A percentile compares a stretch with the other conserved stretches of the same genome.
Evolutionary conservation across 2,113 vertebrate species (phyloP).

Genomic region (Bothrops jararaca): DNA sequence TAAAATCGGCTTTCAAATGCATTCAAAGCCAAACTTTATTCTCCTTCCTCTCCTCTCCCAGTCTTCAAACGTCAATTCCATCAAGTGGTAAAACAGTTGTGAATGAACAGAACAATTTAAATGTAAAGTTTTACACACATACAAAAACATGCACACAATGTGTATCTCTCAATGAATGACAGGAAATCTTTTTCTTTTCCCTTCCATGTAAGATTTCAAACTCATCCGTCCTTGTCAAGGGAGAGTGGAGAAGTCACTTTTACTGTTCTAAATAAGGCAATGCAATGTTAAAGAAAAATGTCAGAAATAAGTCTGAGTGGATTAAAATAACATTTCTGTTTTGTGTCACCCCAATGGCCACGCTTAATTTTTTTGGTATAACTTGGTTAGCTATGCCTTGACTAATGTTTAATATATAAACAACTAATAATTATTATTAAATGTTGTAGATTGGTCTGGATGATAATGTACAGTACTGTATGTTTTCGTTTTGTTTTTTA

Average conservation of each 20-base stretch:
- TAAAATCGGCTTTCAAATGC: background rate
- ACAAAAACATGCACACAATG: conserved; percentile 20
- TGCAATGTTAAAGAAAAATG: conserved; percentile 62
- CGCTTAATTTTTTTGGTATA: conserved; percentile 54
- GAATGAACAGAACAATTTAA: conserved; percentile 60
- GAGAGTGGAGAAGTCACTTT: conserved; percentile 62
- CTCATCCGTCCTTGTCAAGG: conserved; percentile 72
- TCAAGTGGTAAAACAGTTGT: conserved; percentile 37
- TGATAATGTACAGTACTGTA: conserved; percentile 51
- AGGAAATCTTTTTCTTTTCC: conserved; percentile 59
- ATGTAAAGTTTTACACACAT: conserved; percentile 68
- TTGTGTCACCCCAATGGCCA: conserved; percentile 58
- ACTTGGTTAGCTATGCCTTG: conserved; percentile 59
- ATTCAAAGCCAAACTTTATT: background rate
- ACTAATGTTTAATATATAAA: conserved; percentile 52
- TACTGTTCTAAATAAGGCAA: conserved; percentile 71
- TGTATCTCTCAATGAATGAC: conserved; percentile 52
- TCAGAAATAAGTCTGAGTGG: conserved; percentile 64
- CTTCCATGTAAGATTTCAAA: conserved; percentile 56
- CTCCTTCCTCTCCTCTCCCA: rapidly evolving
- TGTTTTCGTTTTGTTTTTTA: conserved; percentile 52
- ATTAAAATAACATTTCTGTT: conserved; percentile 75
- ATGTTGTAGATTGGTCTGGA: conserved; percentile 61
- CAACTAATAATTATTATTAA: conserved; percentile 61
- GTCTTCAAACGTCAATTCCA: conserved; percentile 7